A percentile compares a stretch with the other conserved stretches of the same genome.
phyloP scores from a whole-genome alignment of 2,888 invertebrate genomes.

The Iselma pallidipennis region DNA sequence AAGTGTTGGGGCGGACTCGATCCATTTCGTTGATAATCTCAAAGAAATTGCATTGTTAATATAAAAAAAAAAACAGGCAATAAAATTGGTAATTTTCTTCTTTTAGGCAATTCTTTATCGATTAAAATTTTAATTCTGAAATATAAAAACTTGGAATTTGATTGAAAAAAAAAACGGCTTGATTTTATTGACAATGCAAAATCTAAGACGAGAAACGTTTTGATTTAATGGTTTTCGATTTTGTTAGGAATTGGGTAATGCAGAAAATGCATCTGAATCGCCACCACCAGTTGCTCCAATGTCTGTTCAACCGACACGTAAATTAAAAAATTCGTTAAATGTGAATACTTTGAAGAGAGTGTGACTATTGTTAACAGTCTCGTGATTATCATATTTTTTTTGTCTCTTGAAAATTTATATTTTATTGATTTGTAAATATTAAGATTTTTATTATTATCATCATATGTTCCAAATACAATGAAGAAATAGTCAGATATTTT shows the following conservation, averaged over 20 bases:
- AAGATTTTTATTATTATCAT: conserved; percentile 28
- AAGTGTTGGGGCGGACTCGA: no score
- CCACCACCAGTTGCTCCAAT: conserved; percentile 71
- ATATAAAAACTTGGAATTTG: conserved; percentile 11
- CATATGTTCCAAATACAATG: conserved; percentile 2
- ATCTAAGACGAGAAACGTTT: background rate
- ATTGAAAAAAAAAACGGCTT: background rate
- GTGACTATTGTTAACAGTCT: conserved; percentile 66
- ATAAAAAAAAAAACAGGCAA: background rate
- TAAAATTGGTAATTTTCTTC: background rate
- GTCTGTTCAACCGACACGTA: conserved; percentile 84
- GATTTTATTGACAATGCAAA: conserved; percentile 13
- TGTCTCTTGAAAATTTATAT: conserved; percentile 40
- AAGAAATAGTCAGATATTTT: background rate
- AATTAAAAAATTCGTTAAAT: conserved; percentile 70
- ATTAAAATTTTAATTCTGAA: conserved; percentile 11
- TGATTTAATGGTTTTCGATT: conserved; percentile 1
- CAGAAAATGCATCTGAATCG: conserved; percentile 57
- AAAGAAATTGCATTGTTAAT: background rate
- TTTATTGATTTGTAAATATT: conserved; percentile 50
- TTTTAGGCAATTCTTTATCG: conserved; percentile 12
- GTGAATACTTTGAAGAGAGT: conserved; percentile 65
- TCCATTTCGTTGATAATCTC: no score
- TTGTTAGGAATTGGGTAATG: conserved; percentile 72
- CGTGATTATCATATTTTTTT: conserved; percentile 26